These are phyloP conservation scores for Stylophora pistillata DNA, from an alignment of 64 coral and sea anemone genomes.

Conservation along the genomic window DNA sequence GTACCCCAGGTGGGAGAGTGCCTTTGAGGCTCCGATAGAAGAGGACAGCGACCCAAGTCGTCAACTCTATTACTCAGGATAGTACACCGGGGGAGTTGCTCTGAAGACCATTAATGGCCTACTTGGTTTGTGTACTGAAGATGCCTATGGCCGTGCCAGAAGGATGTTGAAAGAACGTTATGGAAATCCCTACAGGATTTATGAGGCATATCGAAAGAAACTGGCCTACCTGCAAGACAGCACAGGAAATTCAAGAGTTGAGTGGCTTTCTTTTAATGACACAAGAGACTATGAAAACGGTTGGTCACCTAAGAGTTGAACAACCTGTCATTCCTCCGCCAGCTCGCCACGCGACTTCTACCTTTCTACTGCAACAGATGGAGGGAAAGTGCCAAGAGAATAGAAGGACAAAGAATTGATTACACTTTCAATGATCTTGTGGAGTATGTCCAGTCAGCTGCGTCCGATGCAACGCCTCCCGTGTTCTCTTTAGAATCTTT, in stretches of 20 bases:
- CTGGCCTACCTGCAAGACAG: constrained; percentile 38
- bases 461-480: constrained; percentile 22
- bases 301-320: constrained; percentile 63
- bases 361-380: constrained; percentile 31
- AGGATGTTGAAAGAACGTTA: constrained; percentile 42
- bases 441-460: constrained; percentile 9
- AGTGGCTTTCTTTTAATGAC: constrained; percentile 64
- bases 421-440: constrained; percentile 29
- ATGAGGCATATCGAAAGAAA: constrained; percentile 46
- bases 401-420: not conserved
- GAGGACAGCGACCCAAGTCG: not conserved
- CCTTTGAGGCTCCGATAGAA: too few relatives aligned
- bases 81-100: constrained; percentile 29
- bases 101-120: constrained; percentile 49
- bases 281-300: constrained; percentile 69
- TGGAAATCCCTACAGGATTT: constrained; percentile 48
- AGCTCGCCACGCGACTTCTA: constrained; percentile 33
- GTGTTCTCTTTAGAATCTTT: constrained; percentile 27
- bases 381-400: constrained; percentile 46
- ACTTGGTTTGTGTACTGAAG: constrained; percentile 52
- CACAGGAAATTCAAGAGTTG: constrained; percentile 31
- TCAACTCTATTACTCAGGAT: constrained; percentile 63
- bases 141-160: constrained; percentile 51
- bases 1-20: too few relatives aligned
- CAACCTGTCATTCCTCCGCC: constrained; percentile 29